Base-by-base conservation (phyloP, 2,797 vertebrate species). In the Loris lydekkerianus region DNA sequence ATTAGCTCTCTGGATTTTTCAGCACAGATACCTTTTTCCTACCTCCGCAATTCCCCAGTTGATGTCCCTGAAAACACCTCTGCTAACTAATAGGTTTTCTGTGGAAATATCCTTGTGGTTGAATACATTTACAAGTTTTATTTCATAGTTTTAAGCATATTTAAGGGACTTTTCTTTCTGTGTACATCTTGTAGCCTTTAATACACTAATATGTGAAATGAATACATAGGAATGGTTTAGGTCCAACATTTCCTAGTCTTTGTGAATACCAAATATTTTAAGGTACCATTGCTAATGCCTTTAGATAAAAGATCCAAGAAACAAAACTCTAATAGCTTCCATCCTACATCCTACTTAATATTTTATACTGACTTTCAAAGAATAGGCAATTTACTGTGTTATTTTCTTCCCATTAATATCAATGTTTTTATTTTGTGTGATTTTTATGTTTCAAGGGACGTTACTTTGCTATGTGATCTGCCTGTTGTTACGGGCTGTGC, bases 1-100 rank as follows among this genome's bases (percentile, higher is more conserved):
- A 90, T 82, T 20, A 89, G 7, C 11, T 73, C 13, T 60, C 23
- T 65, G 63, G 65, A 67, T 88, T 93, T 93, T 84, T 63, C 25
- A 56, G 31, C 84, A 60, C 21, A 92, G 91, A 90, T 91, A 11
- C 46, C 37, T 92, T 94, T 92, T 75, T 56, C 27, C 2, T 43
- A n/a, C 5, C 3, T 65, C 53, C 82, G 11, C 29, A 29, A 25
- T 95, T 91, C 46, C 21, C 31, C 1, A 80, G 7, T 7, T 7
- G 9, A 37, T 89, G 73, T 56, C n/a, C 43, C 60, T 92, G 43
- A 83, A 63, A 91, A 89, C 23, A 77, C 18, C 49, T 89, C 18
- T 58, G 14, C 27, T 49, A 77, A 37, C 72, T 84, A 92, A 58
- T 69, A 69, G 23, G 2, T 58, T 93, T 93, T 85, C 25, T 34